Conservation (phyloP, 2,888 invertebrate species). For the Tipula vernalis region DNA sequence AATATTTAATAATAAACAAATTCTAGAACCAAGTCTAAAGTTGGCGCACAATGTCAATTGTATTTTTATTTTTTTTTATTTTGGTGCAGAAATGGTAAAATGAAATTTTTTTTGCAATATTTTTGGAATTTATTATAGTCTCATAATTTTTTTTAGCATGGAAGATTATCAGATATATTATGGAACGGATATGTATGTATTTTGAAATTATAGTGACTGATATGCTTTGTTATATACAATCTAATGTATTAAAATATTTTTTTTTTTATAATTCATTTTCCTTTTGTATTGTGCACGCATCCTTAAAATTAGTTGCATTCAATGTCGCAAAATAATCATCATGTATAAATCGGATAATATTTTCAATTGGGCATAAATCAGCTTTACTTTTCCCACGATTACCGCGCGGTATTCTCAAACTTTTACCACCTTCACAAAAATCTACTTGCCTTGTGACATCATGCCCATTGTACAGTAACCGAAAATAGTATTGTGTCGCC, state of each 20-base stretch:
- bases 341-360: conserved; percentile 74
- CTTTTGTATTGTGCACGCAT: conserved; percentile 51
- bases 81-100: neutral
- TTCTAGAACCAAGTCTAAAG: neutral
- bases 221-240: neutral
- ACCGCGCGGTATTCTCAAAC: conserved; percentile 39
- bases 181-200: neutral
- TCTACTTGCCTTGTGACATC: conserved; percentile 70
- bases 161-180: neutral
- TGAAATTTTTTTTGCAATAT: neutral
- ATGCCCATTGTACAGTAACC: conserved; percentile 72
- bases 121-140: neutral
- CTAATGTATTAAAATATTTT: neutral
- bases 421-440: conserved; percentile 58
- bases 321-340: conserved; percentile 73
- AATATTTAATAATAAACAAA: neutral
- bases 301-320: conserved; percentile 81
- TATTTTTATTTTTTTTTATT: neutral
- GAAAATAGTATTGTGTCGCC: conserved; percentile 57
- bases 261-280: conserved; percentile 27
- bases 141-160: neutral
- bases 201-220: neutral
- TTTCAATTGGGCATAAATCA: conserved; percentile 72
- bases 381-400: conserved; percentile 36
- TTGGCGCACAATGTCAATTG: neutral